Evolutionary conservation across 2,797 vertebrate species (phyloP), one percentile per base, ranked within the genome.

Genomic region (Spondyliosoma cantharus): DNA sequence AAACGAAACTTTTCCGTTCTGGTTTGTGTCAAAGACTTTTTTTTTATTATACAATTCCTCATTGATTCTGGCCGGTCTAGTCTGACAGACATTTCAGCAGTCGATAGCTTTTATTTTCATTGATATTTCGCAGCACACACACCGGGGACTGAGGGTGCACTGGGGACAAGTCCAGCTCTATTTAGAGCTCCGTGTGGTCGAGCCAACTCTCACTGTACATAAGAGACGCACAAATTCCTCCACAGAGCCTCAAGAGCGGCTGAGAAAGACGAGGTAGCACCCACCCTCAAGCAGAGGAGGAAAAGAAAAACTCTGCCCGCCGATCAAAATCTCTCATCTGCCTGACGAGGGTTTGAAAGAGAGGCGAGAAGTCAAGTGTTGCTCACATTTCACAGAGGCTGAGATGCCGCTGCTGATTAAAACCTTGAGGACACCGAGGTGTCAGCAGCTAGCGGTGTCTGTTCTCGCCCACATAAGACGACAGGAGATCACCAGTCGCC

Each of bases 1-100:
- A 25, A 76, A 56, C 29, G 29, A 19, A 56, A 57, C 17, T n/a
- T 54, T 50, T 52, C 56, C 42, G 63, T 64, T 45, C 5, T 19
- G 15, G 15, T 32, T 61, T 29, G 12, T 22, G 15, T 25, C 19
- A 57, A 56, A 53, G 11, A 50, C 16, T 42, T 52, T 56, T 49
- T 61, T 46, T 60, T 37, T 25, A 45, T 79, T 42, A 43, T 17
- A 49, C 50, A 46, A 17, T 63, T n/a, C 12, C 0, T 8, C 16
- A 84, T 90, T 78, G 83, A 90, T 83, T 82, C 16, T 29, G 67
- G 46, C 79, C 65, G 64, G 7, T 14, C 11, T 15, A 48, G 54
- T 12, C 74, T 84, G 77, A 71, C 72, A 65, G 54, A 79, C 12
- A 13, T 53, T 48, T 46, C 16, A 68, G n/a, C 5, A 12, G 25